Base-by-base conservation (phyloP, 1,140 invertebrate species). In the Drosophila kepulauana region DNA sequence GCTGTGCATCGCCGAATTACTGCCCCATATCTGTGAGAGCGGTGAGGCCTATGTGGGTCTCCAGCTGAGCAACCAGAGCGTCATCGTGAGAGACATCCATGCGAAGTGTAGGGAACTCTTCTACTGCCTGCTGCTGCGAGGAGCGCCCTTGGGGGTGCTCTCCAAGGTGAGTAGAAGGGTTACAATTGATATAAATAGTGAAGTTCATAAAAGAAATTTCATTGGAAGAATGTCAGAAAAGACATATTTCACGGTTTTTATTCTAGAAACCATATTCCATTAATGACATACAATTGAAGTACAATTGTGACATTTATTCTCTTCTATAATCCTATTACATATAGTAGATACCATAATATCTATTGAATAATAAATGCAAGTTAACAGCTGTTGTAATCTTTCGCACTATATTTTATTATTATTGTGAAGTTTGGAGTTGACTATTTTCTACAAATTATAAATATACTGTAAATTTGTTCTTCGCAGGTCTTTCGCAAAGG, bases 41-140 rank as follows among this genome's bases (percentile, higher is more conserved):
- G 95, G 94, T 1, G 93, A 95, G 5, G 95, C 89, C 0, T 92
- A 92, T 58, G 82, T 92, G 35, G 91, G 96, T 0, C 65, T 94
- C 3, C 93, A 94, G 38, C 76, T 93, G 6, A 94, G 93, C 38
- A 93, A 93, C 49, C 94, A 95, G 54, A 94, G 94, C 2, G 94
- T 95, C 64, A 95, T 95, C 15, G 94, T 96, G 1, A 92, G 95
- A 46, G 96, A 97, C 66, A 95, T 97, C 5, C 96, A 97, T 79
- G 94, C 96, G 1, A 97, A 97, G 88, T 97, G 96, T 87, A 94
- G 95, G 74, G 95, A 97, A 77, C 91, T 97, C 5, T 95, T 96
- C 51, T 94, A 94, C 63, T 96, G 95, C 70, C 93, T 97, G 1
- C 89, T 97, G 1, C 93, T 96, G 4, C 94, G 96, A 68, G 96